phyloP scores from a whole-genome alignment of 2,797 vertebrate genomes.

The Halcyon chelicuti region DNA sequence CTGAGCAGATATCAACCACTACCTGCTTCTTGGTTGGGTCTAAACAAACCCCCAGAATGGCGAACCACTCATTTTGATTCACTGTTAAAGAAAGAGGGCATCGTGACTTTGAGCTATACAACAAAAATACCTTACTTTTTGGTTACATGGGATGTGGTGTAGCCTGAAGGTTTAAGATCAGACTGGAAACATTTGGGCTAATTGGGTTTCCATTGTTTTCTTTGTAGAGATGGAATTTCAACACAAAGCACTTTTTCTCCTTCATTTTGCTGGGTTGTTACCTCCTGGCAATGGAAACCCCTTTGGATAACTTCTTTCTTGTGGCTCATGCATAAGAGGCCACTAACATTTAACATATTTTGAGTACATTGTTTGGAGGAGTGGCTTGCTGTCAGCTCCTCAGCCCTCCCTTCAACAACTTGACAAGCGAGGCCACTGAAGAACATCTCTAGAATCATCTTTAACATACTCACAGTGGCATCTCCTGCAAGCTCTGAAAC shows the following conservation, averaged over 20 bases:
- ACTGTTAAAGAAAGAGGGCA: not conserved
- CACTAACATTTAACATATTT: not conserved
- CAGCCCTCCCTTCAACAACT: not conserved
- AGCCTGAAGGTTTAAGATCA: not conserved
- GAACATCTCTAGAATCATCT: not conserved
- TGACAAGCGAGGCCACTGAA: not conserved
- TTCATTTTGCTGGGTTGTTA: not conserved
- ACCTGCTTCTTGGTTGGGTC: not conserved
- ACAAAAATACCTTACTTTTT: not conserved
- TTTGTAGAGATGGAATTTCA: not conserved
- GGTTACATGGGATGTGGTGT: not conserved
- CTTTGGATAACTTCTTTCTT: not conserved
- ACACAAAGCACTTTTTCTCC: not conserved
- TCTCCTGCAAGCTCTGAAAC: not conserved
- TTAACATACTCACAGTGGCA: not conserved
- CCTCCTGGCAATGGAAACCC: not conserved
- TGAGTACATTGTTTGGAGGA: not conserved
- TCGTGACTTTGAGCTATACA: not conserved
- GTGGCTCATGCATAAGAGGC: not conserved
- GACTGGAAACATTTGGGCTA: not conserved
- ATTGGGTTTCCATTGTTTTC: not conserved
- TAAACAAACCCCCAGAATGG: not conserved
- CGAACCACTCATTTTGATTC: not conserved
- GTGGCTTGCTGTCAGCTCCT: not conserved
- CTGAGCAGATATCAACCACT: not conserved